Base-by-base conservation (phyloP, 1,140 invertebrate genomes). In the Acromyrmex echinatior region DNA sequence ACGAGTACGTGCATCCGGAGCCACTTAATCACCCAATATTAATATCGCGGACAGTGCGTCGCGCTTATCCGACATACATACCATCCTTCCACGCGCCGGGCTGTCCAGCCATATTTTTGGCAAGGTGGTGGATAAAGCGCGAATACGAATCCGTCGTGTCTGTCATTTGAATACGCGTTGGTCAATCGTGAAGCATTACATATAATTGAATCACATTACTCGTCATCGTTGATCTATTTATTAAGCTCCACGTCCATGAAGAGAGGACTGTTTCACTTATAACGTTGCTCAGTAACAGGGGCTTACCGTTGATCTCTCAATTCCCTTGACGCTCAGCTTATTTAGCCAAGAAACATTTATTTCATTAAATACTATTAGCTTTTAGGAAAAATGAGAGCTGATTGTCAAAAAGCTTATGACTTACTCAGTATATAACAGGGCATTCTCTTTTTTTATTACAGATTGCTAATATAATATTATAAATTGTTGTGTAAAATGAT, bases 1-100 rank as follows among this genome's bases (percentile, higher is more conserved):
- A 66, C 89, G 88, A 92, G 86, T 89, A 65, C 77, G 86, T 80
- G 92, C 94, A 95, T 93, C 93, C 92, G 94, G 92, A 92, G 90
- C 78, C 88, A 93, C 92, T 95, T 94, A 94, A 95, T 95, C 94
- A 95, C 78, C 92, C 89, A 95, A 94, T 95, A 95, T 95, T 95
- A 95, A 95, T 95, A 95, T 87, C 93, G 88, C 93, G 63, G 86
- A 70, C 87, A 49, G 88, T 53, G 39, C 63, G 51, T 80, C 80
- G 90, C 63, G 87, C 88, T 94, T 93, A 62, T 63, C 92, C 90
- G 87, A 92, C 90, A 65, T 74, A 91, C 86, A 87, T 79, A 87
- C 51, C 28, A 70, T 53, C 76, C 56, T 25, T 71, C 58, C 73
- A 28, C 49, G 21, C 7, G 10, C 56, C 63, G 3, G 66, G 18